Conservation (phyloP, 2,113 vertebrate species). For the Hemiprocne comata region DNA sequence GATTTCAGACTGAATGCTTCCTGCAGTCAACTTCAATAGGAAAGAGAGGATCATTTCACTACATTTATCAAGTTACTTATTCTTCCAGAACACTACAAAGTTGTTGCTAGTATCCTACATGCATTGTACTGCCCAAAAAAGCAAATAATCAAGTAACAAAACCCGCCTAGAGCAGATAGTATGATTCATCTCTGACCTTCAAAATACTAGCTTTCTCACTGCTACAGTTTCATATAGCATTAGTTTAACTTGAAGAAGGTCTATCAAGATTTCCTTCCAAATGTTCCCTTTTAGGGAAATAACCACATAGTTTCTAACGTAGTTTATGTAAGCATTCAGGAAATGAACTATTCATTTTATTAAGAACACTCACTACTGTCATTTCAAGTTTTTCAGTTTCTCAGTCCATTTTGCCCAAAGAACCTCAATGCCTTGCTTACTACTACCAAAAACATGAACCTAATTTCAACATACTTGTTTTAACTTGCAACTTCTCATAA, state of each 20-base stretch:
- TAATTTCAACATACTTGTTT: background rate
- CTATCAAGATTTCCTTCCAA: background rate
- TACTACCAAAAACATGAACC: background rate
- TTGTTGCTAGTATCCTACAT: background rate
- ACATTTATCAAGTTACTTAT: background rate
- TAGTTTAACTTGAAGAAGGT: background rate
- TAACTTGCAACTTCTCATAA: background rate
- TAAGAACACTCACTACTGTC: background rate
- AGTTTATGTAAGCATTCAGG: background rate
- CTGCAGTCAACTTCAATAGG: background rate
- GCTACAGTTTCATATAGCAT: background rate
- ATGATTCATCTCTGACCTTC: slow-evolving; percentile 10
- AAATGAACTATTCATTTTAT: background rate
- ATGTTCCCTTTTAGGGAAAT: background rate
- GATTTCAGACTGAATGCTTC: background rate
- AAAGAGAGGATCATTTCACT: background rate
- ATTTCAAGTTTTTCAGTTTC: background rate
- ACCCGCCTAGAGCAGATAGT: background rate
- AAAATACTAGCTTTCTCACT: background rate
- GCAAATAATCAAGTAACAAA: slow-evolving; percentile 11
- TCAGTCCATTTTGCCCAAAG: background rate
- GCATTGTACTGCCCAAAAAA: background rate
- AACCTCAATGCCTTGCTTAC: background rate
- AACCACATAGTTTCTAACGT: background rate
- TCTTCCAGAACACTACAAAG: background rate